phyloP scores from a whole-genome alignment of 2,113 vertebrate genomes.

The Phrynocephalus versicolor region DNA sequence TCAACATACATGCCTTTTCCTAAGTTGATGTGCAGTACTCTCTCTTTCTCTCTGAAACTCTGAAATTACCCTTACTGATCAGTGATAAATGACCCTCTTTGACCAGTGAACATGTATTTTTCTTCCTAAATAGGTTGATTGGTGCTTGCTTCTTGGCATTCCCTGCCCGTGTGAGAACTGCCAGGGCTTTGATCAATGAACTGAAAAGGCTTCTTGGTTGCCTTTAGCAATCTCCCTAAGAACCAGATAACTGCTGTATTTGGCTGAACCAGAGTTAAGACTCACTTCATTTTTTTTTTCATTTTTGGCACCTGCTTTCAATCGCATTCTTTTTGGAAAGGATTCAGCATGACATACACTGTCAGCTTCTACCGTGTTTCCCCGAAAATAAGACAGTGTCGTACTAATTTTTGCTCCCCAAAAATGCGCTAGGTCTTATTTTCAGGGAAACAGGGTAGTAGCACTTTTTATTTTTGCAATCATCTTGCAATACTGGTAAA shows the following conservation, averaged over 20 bases:
- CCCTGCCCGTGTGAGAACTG: constrained; percentile 1
- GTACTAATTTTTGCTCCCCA: too few species aligned
- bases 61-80: not conserved
- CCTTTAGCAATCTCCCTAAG: not conserved
- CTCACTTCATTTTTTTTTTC: not conserved
- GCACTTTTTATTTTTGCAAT: too few species aligned
- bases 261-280: not conserved
- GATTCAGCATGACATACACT: not conserved
- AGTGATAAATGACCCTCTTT: constrained; percentile 11
- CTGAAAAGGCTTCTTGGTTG: constrained; percentile 1
- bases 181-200: constrained; percentile 10
- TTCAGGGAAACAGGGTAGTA: too few species aligned
- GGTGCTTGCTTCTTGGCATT: constrained; percentile 14
- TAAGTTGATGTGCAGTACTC: not conserved
- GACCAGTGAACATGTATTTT: constrained; percentile 5
- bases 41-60: not conserved
- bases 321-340: not conserved
- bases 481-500: too few species aligned
- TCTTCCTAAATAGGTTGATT: constrained; percentile 13
- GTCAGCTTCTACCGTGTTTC: too few species aligned
- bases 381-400: too few species aligned
- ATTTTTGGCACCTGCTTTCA: not conserved
- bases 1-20: not conserved
- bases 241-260: not conserved
- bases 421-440: too few species aligned